phyloP scores from a whole-genome alignment of 2,113 vertebrate species.

The Oriolus oriolus region DNA sequence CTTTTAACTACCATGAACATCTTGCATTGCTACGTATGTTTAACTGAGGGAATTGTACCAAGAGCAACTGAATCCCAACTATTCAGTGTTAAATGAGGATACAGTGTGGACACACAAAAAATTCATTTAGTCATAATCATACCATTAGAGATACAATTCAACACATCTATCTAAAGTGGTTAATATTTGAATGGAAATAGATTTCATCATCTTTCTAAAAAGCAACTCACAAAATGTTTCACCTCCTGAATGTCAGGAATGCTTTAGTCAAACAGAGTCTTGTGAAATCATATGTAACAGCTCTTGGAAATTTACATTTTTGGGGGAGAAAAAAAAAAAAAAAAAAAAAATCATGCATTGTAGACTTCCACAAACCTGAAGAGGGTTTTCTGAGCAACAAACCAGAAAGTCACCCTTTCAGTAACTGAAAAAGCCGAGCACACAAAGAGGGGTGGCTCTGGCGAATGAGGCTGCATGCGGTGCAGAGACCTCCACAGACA shows the following conservation, averaged over 20 bases:
- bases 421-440: neutral
- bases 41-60: neutral
- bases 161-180: neutral
- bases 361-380: neutral
- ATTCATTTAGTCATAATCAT: neutral
- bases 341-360: neutral
- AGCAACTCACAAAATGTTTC: neutral
- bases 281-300: neutral
- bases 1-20: neutral
- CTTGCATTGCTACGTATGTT: neutral
- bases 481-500: constrained; percentile 11
- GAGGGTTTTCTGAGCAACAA: neutral
- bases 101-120: neutral
- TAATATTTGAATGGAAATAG: neutral
- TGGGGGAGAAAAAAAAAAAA: too few relatives aligned
- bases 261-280: neutral
- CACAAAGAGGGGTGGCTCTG: neutral
- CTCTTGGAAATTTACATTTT: neutral
- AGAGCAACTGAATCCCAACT: neutral
- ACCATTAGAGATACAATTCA: neutral
- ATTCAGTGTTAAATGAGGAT: neutral
- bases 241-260: neutral
- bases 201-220: neutral
- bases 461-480: neutral
- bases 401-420: constrained; percentile 14